These are phyloP conservation scores for Linepithema humile DNA, from an alignment of 1,140 invertebrate genomes.

Conservation along the genomic window DNA sequence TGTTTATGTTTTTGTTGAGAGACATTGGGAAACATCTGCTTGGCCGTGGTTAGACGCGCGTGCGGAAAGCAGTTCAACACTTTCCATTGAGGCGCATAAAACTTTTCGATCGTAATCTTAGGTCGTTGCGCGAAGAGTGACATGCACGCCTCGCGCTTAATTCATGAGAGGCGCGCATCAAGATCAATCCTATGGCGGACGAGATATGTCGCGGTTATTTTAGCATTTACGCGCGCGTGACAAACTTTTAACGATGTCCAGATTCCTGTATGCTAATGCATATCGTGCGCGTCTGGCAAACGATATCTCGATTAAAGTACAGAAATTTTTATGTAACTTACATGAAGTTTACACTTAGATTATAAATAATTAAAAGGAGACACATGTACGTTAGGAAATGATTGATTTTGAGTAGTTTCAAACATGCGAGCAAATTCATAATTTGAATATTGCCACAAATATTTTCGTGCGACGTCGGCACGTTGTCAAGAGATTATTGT, in stretches of 20 bases:
- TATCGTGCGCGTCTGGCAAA: slow-evolving; percentile 24
- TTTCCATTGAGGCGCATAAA: slow-evolving; percentile 59
- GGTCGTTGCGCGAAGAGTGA: slow-evolving; percentile 42
- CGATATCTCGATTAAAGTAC: slow-evolving; percentile 10
- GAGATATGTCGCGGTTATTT: slow-evolving; percentile 57
- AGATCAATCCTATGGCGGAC: slow-evolving; percentile 41
- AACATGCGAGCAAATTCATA: slow-evolving; percentile 3
- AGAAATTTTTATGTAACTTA: slow-evolving; percentile 40
- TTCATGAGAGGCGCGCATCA: slow-evolving; percentile 46
- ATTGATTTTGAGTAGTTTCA: slow-evolving; percentile 21
- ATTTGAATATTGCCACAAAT: too few species aligned
- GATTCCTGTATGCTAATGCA: slow-evolving; percentile 53
- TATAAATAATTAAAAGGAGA: slow-evolving; percentile 33
- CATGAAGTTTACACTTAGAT: slow-evolving; percentile 30
- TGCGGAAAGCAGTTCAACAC: slow-evolving; percentile 43
- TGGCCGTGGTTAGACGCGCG: neutral
- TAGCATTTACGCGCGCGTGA: slow-evolving; percentile 25
- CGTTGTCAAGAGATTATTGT: too few species aligned
- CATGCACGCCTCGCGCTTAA: slow-evolving; percentile 36
- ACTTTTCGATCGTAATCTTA: slow-evolving; percentile 59
- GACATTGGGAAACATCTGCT: slow-evolving; percentile 21
- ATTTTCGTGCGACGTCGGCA: too few species aligned
- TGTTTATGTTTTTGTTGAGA: neutral
- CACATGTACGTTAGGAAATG: neutral
- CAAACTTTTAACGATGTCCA: slow-evolving; percentile 54